Base-by-base conservation (phyloP, 1,140 invertebrate genomes). In the Drosophila equinoxialis region DNA sequence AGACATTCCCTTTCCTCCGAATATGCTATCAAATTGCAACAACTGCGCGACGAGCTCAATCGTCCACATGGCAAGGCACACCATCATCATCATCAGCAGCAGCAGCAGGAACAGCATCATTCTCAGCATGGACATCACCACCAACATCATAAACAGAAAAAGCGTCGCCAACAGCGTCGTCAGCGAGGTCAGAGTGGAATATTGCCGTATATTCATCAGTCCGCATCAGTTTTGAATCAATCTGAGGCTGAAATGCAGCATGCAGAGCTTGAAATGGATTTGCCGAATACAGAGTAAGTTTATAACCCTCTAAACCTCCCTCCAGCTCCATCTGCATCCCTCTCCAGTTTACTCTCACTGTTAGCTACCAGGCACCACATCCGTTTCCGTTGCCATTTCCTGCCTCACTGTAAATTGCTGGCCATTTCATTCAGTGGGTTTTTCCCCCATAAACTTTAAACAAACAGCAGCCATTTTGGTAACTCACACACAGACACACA, bases 321-420 rank as follows among this genome's bases (percentile, higher is more conserved):
- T 14, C 8, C 37, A 30, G 30, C 30, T 6, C 30, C 30, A 30
- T 30, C 1, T 2, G 37, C 3, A 17, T 17, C n/a, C 13, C 30
- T 11, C 35, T 14, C 41, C 35, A 30, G 30, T 6, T 30, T 30
- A 20, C 35, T 55, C 33, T 10, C n/a, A 14, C 37, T 37, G n/a
- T 33, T n/a, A 20, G 26, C 26, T 54, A 33, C 51, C 35, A 35
- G 55, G 60, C 59, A 39, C 69, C 78, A 69, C 75, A 82, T 86
- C 79, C 82, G 83, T 58, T 87, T 85, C 82, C 82, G 82, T 65
- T 82, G 68, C 82, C 82, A 82, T 87, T 85, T 85, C 79, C 83
- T 66, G 82, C 30, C 66, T 67, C 58, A 68, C 71, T 76, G 82
- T 71, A 86, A 82, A 86, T 86, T 82, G 85, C 72, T 79, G 79